These are phyloP conservation scores for Mesorhabditis spiculigera DNA, from an alignment of 2,888 invertebrate genomes.

Conservation along the genomic window DNA sequence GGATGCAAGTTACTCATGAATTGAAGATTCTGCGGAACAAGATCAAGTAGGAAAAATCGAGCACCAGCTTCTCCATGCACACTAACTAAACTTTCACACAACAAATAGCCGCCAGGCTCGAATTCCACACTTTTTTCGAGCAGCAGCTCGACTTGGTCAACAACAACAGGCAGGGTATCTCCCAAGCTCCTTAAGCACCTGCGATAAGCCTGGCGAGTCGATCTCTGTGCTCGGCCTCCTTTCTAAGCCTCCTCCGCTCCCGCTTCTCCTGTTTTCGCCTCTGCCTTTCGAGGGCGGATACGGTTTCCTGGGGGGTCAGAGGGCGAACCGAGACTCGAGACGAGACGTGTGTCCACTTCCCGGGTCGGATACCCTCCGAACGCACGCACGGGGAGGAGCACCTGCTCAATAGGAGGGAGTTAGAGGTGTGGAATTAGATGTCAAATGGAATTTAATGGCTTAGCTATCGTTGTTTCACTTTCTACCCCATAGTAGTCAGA, in stretches of 20 bases:
- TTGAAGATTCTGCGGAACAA: slow-evolving; percentile 4
- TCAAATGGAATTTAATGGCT: background rate
- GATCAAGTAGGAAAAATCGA: background rate
- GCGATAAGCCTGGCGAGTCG: background rate
- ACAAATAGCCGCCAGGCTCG: too few relatives aligned
- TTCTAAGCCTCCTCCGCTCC: slow-evolving; percentile 13
- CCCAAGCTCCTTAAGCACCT: background rate
- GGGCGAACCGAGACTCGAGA: slow-evolving; percentile 41
- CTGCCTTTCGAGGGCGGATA: slow-evolving; percentile 25
- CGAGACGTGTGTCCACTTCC: slow-evolving; percentile 49
- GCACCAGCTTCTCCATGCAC: too few relatives aligned
- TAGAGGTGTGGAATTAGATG: slow-evolving; percentile 14
- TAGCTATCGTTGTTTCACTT: too few relatives aligned
- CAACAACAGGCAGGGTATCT: background rate
- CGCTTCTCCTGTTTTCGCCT: slow-evolving; percentile 11
- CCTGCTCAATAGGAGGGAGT: slow-evolving; percentile 9
- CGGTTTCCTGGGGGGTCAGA: slow-evolving; percentile 35
- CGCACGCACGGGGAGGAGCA: slow-evolving; percentile 29
- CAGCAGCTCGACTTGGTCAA: background rate
- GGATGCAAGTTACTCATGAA: background rate
- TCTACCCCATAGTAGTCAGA: too few relatives aligned
- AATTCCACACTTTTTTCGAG: too few relatives aligned
- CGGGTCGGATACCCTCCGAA: slow-evolving; percentile 35
- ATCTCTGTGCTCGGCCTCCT: slow-evolving; percentile 12
- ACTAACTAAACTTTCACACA: too few relatives aligned